A percentile compares a stretch with the other conserved stretches of the same genome.
Evolutionary conservation across 2,113 vertebrate species (phyloP).

Genomic region (Orientallactaga bullata): DNA sequence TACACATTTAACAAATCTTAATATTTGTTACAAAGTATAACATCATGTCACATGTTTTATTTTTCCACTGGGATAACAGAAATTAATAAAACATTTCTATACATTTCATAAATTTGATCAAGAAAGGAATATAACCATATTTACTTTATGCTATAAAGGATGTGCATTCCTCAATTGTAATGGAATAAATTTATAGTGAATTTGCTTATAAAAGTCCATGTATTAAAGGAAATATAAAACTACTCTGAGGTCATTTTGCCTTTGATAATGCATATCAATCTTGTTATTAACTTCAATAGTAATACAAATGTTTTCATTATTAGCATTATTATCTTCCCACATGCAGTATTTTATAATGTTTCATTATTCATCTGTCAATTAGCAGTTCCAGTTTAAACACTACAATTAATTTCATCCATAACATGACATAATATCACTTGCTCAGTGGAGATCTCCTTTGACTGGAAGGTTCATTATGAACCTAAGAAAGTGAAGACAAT

Average conservation of each 20-base stretch:
- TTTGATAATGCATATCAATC: slow-evolving; percentile 51
- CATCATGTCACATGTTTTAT: slow-evolving; percentile 5
- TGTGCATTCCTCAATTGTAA: slow-evolving; percentile 27
- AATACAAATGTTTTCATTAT: slow-evolving; percentile 56
- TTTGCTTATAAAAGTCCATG: slow-evolving; percentile 26
- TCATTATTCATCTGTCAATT: slow-evolving; percentile 28
- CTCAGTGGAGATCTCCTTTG: not conserved
- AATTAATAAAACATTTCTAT: slow-evolving; percentile 41
- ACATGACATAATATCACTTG: too few species aligned
- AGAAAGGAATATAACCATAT: slow-evolving; percentile 12
- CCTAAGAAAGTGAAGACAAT: not conserved
- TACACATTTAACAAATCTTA: slow-evolving; percentile 31
- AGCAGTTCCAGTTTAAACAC: slow-evolving; percentile 10
- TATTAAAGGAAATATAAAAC: slow-evolving; percentile 53
- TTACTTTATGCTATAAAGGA: slow-evolving; percentile 8
- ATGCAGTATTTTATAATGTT: slow-evolving; percentile 44
- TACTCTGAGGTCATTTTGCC: not conserved
- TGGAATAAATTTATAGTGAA: slow-evolving; percentile 23
- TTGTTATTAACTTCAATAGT: slow-evolving; percentile 42
- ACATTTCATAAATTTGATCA: slow-evolving; percentile 41
- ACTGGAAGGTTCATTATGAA: not conserved
- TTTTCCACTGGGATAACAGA: not conserved
- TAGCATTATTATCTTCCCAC: slow-evolving; percentile 44
- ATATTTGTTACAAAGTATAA: slow-evolving; percentile 9
- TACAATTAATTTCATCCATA: slow-evolving; percentile 31